phyloP scores from a whole-genome alignment of 1,140 invertebrate species.

The Musca domestica region DNA sequence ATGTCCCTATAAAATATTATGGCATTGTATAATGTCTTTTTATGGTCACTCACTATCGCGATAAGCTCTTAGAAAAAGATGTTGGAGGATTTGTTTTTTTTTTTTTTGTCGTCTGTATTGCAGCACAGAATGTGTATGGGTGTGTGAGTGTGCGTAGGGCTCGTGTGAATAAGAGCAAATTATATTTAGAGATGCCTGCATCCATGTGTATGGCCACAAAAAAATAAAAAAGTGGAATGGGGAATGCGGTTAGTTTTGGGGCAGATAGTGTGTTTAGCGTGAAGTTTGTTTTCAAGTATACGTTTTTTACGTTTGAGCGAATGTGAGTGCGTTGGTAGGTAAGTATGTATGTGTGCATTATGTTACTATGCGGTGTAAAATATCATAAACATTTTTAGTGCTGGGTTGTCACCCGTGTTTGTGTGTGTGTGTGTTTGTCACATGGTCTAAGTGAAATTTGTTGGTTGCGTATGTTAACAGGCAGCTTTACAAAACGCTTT shows the following conservation, averaged over 20 bases:
- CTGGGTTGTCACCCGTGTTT: no score
- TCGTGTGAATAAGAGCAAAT: background rate
- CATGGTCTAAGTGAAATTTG: background rate
- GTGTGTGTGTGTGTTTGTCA: no score
- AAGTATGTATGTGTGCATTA: no score
- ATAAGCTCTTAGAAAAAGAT: slow-evolving; percentile 15
- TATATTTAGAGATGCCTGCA: background rate
- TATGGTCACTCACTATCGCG: slow-evolving; percentile 18
- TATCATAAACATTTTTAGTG: no score
- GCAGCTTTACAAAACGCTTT: background rate
- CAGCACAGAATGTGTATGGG: background rate
- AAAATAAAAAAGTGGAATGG: no score
- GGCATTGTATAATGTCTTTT: slow-evolving; percentile 12
- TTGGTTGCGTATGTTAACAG: background rate
- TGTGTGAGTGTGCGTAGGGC: background rate
- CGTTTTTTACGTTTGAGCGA: no score
- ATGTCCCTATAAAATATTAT: slow-evolving; percentile 15
- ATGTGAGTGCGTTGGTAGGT: no score
- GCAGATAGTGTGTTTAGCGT: no score
- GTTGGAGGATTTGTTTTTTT: background rate
- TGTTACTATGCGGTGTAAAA: no score
- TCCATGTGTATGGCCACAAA: background rate
- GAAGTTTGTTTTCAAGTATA: no score
- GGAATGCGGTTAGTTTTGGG: no score
- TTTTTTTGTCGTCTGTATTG: background rate